Evolutionary conservation across 1,140 invertebrate species (phyloP).

Genomic region (Maconellicoccus hirsutus): DNA sequence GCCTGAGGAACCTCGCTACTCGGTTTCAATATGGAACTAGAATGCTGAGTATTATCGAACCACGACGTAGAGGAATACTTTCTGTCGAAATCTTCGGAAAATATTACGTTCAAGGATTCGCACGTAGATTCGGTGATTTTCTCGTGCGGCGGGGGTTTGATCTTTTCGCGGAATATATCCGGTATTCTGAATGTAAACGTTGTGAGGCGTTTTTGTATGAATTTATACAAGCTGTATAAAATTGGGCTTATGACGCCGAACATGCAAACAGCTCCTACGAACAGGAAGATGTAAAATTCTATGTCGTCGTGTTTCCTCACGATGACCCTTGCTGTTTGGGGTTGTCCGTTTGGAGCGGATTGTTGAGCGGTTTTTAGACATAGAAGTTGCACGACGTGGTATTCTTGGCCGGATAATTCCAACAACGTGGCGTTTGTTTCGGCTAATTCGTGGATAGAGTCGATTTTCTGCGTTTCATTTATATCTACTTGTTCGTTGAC

Average conservation of each 20-base stretch:
- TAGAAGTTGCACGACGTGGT: constrained; percentile 29
- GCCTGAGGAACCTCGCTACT: constrained; percentile 25
- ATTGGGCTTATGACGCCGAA: constrained; percentile 29
- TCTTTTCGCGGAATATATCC: neutral
- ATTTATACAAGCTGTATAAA: constrained; percentile 29
- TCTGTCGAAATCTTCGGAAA: constrained; percentile 32
- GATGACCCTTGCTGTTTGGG: constrained; percentile 29
- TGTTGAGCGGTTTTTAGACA: neutral
- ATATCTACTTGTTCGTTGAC: neutral
- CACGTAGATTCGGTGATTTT: constrained; percentile 19
- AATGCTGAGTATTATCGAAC: constrained; percentile 30
- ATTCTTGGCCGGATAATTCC: constrained; percentile 35
- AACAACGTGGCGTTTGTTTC: constrained; percentile 35
- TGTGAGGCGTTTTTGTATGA: constrained; percentile 27
- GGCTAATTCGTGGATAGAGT: constrained; percentile 32
- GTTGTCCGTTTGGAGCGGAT: constrained; percentile 28
- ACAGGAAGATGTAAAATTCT: constrained; percentile 31
- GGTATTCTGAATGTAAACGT: constrained; percentile 29
- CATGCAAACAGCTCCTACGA: constrained; percentile 30
- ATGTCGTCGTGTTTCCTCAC: constrained; percentile 30
- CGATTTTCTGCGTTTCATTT: constrained; percentile 29
- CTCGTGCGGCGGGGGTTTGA: neutral
- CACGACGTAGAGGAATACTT: constrained; percentile 30
- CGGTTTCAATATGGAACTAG: constrained; percentile 25
- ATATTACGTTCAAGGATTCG: constrained; percentile 31